These are phyloP conservation scores for Karalla daura DNA, from an alignment of 2,797 vertebrate species.

Conservation along the genomic window DNA sequence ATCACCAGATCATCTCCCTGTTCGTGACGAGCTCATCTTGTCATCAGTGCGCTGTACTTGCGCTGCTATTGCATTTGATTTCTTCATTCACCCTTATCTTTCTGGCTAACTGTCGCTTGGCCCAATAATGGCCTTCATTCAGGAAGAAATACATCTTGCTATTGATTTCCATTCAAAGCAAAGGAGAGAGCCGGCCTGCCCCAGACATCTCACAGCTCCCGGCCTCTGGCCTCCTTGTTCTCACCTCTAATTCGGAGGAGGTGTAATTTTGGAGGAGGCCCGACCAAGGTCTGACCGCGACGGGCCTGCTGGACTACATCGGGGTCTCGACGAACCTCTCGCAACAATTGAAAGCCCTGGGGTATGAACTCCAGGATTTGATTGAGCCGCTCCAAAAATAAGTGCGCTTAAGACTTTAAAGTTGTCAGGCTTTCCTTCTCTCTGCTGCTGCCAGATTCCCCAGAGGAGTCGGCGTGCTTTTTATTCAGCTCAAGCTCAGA, in stretches of 20 bases:
- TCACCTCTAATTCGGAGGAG: not conserved
- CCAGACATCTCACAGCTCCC: conserved; percentile 5
- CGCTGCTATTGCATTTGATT: not conserved
- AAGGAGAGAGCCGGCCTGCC: not conserved
- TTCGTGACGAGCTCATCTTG: not conserved
- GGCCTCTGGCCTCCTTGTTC: conserved; percentile 8
- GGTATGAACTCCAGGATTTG: conserved; percentile 43
- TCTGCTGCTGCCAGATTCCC: conserved; percentile 20
- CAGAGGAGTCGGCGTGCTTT: conserved; percentile 17
- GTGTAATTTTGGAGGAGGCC: no score
- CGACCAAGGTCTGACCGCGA: no score
- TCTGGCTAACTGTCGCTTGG: not conserved
- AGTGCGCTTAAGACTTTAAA: conserved; percentile 37
- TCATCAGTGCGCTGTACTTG: not conserved
- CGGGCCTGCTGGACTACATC: conserved; percentile 17
- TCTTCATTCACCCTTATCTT: not conserved
- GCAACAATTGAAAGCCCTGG: conserved; percentile 33
- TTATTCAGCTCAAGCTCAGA: conserved; percentile 31
- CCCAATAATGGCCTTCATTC: not conserved
- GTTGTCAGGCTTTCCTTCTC: conserved; percentile 21
- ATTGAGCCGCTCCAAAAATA: conserved; percentile 55
- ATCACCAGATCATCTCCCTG: no score
- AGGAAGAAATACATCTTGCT: not conserved
- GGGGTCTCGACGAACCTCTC: conserved; percentile 25
- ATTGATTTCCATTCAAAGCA: not conserved